Conservation (phyloP, 1,140 invertebrate species). For the Harpegnathos saltator region DNA sequence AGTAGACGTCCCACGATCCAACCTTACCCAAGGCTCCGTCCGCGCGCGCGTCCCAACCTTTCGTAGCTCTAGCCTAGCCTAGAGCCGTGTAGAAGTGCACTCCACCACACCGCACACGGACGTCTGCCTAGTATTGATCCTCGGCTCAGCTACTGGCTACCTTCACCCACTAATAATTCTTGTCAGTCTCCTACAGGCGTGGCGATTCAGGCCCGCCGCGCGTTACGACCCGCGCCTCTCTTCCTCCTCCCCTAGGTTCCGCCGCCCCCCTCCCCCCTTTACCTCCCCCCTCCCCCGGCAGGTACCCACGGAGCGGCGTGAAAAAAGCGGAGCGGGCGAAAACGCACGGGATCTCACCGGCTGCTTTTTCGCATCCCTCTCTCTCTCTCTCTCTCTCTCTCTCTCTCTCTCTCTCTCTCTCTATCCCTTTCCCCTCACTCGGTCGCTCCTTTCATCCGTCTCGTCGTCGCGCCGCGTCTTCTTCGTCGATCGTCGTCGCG, state of each 20-base stretch:
- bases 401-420: too few relatives aligned
- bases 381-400: too few relatives aligned
- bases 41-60: slow-evolving; percentile 80
- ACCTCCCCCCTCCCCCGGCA: too few relatives aligned
- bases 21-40: slow-evolving; percentile 80
- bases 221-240: slow-evolving; percentile 14
- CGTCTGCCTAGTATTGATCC: slow-evolving; percentile 85
- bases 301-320: background rate
- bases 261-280: too few relatives aligned
- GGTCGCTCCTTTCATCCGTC: too few relatives aligned
- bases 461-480: too few relatives aligned
- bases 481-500: too few relatives aligned
- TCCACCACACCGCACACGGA: slow-evolving; percentile 82
- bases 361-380: too few relatives aligned
- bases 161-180: slow-evolving; percentile 86
- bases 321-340: slow-evolving; percentile 21
- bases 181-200: slow-evolving; percentile 85
- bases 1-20: slow-evolving; percentile 83
- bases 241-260: too few relatives aligned
- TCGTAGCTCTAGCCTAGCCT: slow-evolving; percentile 82
- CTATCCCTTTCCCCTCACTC: too few relatives aligned
- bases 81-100: slow-evolving; percentile 83
- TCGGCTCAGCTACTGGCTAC: slow-evolving; percentile 85
- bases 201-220: slow-evolving; percentile 74
- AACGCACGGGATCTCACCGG: too few relatives aligned